Evolutionary conservation across 1,140 invertebrate genomes (phyloP), one percentile per base, ranked within the genome.

Genomic region (Halictus rubicundus): DNA sequence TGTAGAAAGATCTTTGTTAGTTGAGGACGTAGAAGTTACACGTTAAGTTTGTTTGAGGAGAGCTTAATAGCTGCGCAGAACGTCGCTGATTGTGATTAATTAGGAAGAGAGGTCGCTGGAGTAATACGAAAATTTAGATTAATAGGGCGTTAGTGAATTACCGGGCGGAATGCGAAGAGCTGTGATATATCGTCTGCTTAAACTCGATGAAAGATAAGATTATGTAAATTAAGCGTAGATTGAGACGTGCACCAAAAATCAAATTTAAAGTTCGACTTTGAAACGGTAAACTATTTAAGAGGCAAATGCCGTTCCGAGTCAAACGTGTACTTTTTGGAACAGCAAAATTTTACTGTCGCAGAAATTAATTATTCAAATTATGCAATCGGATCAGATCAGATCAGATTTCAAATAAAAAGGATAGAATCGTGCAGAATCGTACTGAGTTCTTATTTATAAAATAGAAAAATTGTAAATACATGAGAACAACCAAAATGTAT

Each of bases 121-220:
- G 52, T 39, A 59, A 59, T 23, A 57, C 8, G n/a, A 61, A 46
- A 60, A 71, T 71, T 71, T n/a, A 61, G 14, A 61, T 61, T 61
- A 49, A 63, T n/a, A 32, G 39, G 14, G 21, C 37, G 8, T 60
- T 25, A 21, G 6, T 14, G 52, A 49, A n/a, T 49, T 10, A 23
- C 8, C 9, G 32, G 21, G 21, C n/a, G 63, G 37, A n/a, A 65
- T 5, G 42, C 1, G n/a, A 19, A 6, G 39, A 25, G 10, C 57
- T 12, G n/a, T 59, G 57, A 59, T 25, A 59, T 25, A 21, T 57
- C 21, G 2, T 14, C 23, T 12, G 23, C 23, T 10, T 59, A 59
- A 59, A 12, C 8, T 14, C 9, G 23, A n/a, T 59, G 19, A 3
- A 59, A 25, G 23, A 25, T 8, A 6, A 57, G 21, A 23, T 23